phyloP scores from a whole-genome alignment of 2,797 vertebrate genomes.

The Neosalanx taihuensis region DNA sequence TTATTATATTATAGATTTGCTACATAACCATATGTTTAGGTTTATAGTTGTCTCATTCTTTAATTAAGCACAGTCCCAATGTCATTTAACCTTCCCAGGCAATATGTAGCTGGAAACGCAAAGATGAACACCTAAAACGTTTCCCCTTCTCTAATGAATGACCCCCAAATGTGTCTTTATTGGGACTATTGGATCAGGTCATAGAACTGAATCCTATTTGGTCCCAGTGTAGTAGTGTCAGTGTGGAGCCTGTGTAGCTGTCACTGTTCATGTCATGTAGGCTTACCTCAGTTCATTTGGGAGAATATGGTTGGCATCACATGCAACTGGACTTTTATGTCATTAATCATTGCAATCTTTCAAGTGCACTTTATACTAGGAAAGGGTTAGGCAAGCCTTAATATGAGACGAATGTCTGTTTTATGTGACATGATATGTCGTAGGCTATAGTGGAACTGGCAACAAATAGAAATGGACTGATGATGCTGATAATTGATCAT shows the following conservation, averaged over 20 bases:
- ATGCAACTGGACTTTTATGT: background rate
- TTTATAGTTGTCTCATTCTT: background rate
- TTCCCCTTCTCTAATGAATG: background rate
- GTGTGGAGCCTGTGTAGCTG: background rate
- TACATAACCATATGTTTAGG: background rate
- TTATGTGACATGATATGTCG: too few relatives aligned
- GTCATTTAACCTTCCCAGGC: slow-evolving; percentile 3
- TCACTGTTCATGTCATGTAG: background rate
- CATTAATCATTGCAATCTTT: too few relatives aligned
- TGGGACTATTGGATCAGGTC: background rate
- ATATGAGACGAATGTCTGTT: too few relatives aligned
- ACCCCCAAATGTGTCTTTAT: background rate
- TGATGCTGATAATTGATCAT: too few relatives aligned
- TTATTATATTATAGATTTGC: background rate
- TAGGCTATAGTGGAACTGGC: too few relatives aligned
- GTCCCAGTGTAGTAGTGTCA: background rate
- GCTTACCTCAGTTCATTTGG: background rate
- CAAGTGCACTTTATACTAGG: too few relatives aligned
- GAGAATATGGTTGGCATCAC: background rate
- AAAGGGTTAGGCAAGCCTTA: too few relatives aligned
- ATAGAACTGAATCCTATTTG: background rate
- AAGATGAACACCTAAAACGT: background rate
- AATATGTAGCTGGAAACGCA: background rate
- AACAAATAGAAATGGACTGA: too few relatives aligned
- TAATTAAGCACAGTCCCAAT: background rate